These are phyloP conservation scores for Graptemys geographica DNA, from an alignment of 2,797 vertebrate species.

Conservation along the genomic window DNA sequence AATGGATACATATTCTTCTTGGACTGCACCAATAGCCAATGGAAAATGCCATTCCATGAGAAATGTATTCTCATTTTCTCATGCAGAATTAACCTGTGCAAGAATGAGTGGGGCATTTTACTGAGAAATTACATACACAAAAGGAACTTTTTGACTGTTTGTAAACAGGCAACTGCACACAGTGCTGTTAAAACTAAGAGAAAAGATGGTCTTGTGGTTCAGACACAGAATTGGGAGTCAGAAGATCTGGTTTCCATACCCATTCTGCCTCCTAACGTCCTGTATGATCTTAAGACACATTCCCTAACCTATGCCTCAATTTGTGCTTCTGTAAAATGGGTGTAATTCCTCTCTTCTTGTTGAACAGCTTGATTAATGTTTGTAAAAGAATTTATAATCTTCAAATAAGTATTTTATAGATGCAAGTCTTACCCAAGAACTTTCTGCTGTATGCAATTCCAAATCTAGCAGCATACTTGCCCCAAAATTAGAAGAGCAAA, in stretches of 20 bases:
- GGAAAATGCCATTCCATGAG: neutral
- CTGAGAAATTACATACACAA: neutral
- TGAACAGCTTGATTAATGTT: neutral
- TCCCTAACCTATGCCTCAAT: neutral
- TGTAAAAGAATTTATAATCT: neutral
- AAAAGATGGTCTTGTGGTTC: neutral
- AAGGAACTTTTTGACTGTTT: accelerated
- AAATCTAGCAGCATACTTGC: neutral
- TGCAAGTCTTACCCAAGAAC: neutral
- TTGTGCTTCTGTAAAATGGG: neutral
- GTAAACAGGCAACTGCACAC: neutral
- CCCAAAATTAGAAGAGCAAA: neutral
- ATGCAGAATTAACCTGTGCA: neutral
- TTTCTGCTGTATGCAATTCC: neutral
- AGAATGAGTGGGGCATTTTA: neutral
- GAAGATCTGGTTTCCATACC: neutral
- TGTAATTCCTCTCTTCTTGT: neutral
- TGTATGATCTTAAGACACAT: neutral
- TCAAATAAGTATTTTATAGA: neutral
- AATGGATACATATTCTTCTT: neutral
- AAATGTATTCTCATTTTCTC: neutral
- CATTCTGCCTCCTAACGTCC: neutral
- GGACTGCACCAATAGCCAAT: neutral
- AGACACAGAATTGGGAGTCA: neutral
- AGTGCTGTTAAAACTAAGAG: neutral